A percentile compares a stretch with the other conserved stretches of the same genome.
These are phyloP conservation scores for Parthenolecanium corni DNA, from an alignment of 2,888 invertebrate species.

Conservation along the genomic window DNA sequence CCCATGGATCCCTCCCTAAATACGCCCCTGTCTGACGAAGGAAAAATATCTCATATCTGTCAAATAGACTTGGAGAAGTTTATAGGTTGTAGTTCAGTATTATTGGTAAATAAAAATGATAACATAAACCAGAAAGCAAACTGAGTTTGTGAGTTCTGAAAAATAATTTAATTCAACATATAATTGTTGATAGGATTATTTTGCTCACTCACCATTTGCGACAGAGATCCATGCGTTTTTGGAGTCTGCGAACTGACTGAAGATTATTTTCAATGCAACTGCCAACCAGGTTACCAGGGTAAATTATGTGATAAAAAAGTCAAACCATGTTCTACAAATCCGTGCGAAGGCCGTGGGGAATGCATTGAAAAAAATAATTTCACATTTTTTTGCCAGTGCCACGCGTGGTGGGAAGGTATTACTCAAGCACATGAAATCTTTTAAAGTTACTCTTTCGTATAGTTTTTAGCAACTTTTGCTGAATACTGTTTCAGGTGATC, in stretches of 20 bases:
- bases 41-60: too few species aligned
- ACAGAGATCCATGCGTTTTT: conserved; percentile 49
- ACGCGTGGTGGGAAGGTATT: conserved; percentile 60
- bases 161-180: too few species aligned
- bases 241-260: conserved; percentile 43
- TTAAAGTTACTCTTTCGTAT: neutral
- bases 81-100: too few species aligned
- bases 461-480: neutral
- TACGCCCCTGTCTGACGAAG: too few species aligned
- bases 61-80: too few species aligned
- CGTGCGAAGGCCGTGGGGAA: conserved; percentile 62
- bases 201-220: conserved; percentile 63
- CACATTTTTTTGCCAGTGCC: conserved; percentile 56
- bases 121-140: too few species aligned
- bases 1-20: too few species aligned
- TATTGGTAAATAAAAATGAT: too few species aligned
- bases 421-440: neutral
- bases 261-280: conserved; percentile 48
- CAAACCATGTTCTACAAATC: conserved; percentile 57
- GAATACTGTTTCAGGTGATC: conserved; percentile 39
- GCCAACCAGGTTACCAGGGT: conserved; percentile 57
- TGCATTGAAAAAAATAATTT: conserved; percentile 54
- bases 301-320: conserved; percentile 54
- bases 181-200: conserved; percentile 49
- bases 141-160: too few species aligned